Conservation (phyloP, 2,113 vertebrate species). For the Chrysochloris asiatica region DNA sequence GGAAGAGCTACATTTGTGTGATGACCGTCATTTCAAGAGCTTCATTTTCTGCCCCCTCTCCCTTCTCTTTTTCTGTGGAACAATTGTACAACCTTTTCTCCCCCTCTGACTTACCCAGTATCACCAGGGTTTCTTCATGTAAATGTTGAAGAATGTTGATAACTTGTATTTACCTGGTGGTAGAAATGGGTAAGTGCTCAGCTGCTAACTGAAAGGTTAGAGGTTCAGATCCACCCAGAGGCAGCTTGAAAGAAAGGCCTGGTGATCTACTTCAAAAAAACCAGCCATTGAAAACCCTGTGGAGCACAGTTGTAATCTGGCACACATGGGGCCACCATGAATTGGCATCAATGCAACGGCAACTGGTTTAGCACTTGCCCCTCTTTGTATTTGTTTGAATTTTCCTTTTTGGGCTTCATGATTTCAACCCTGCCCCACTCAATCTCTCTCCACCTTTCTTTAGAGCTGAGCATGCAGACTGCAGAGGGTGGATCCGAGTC, state of each 20-base stretch:
- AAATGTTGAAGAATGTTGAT: not conserved
- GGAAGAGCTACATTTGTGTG: not conserved
- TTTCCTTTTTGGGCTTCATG: not conserved
- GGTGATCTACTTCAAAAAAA: not conserved
- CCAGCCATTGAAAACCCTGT: not conserved
- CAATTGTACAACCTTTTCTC: slow-evolving; percentile 63
- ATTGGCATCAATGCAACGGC: not conserved
- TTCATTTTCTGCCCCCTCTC: slow-evolving; percentile 73
- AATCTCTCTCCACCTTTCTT: slow-evolving; percentile 56
- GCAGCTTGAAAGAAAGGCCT: not conserved
- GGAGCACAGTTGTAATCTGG: not conserved
- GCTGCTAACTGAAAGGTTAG: not conserved
- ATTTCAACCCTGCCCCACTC: not conserved
- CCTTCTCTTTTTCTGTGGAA: slow-evolving; percentile 65
- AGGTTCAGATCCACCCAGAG: not conserved
- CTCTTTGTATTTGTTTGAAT: not conserved
- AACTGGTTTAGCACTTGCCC: not conserved
- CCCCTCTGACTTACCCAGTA: slow-evolving; percentile 24
- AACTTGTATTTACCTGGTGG: not conserved
- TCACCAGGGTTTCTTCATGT: slow-evolving; percentile 1
- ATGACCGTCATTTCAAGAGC: slow-evolving; percentile 67
- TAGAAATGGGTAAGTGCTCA: not conserved
- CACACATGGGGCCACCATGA: not conserved
- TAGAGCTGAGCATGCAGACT: slow-evolving; percentile 94
- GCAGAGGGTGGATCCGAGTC: slow-evolving; percentile 92